Percentiles rank a stretch among this genome's conserved stretches.
Conservation (phyloP, 2,113 vertebrate genomes). For the Leptobrachium leishanense region DNA sequence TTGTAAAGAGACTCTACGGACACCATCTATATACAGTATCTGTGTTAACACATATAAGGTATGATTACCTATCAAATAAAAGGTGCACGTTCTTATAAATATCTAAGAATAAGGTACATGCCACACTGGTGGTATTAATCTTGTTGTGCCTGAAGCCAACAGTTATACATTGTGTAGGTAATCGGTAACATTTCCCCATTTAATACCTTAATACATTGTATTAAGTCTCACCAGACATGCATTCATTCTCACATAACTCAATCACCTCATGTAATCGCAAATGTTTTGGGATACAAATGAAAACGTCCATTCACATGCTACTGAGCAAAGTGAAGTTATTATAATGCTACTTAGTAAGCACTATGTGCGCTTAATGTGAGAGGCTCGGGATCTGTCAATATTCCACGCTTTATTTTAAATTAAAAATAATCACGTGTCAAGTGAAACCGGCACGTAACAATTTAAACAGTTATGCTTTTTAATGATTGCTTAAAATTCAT, state of each 20-base stretch:
- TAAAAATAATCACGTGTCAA: slow-evolving; percentile 22
- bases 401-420: slow-evolving; percentile 9
- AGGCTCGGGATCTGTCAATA: neutral
- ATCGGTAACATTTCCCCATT: no score
- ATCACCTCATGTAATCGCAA: neutral
- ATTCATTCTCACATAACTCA: neutral
- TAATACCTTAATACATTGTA: no score
- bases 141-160: no score
- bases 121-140: no score
- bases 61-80: no score
- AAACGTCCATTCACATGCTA: neutral
- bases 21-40: no score
- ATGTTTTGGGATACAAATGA: neutral
- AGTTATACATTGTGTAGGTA: no score
- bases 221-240: neutral
- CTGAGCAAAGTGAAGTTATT: slow-evolving; percentile 11
- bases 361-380: neutral
- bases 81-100: no score
- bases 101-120: no score
- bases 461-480: slow-evolving; percentile 29
- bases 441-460: neutral
- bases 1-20: no score
- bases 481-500: slow-evolving; percentile 22
- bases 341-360: neutral
- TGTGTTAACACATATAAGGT: no score